A percentile compares a stretch with the other conserved stretches of the same genome.
phyloP scores from a whole-genome alignment of 2,888 invertebrate genomes.

The Ormyrus rosae region DNA sequence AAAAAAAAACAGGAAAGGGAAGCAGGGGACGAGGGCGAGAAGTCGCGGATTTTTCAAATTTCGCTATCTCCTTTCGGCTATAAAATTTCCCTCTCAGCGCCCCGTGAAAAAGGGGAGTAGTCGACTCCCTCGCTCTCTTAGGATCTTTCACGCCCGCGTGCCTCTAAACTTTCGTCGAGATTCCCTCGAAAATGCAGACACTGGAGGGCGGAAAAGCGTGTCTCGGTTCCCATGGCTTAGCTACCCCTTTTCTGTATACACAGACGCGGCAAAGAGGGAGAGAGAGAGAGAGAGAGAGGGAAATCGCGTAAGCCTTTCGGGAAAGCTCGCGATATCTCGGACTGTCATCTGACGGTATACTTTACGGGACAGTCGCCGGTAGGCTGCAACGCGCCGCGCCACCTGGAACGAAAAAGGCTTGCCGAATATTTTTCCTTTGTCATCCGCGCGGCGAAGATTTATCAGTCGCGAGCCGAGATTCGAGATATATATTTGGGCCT shows the following conservation, averaged over 20 bases:
- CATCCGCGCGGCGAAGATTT: constrained; percentile 48
- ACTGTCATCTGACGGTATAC: constrained; percentile 48
- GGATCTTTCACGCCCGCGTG: constrained; percentile 53
- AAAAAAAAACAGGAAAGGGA: not conserved
- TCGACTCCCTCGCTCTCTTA: constrained; percentile 10
- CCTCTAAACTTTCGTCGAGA: constrained; percentile 46
- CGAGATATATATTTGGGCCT: constrained; percentile 40
- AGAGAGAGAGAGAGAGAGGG: not conserved
- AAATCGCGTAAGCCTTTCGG: constrained; percentile 54
- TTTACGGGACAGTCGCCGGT: constrained; percentile 16
- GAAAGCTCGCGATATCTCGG: constrained; percentile 48
- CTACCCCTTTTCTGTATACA: not conserved
- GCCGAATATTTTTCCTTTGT: constrained; percentile 51
- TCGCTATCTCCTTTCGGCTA: constrained; percentile 37
- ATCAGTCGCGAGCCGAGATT: constrained; percentile 48
- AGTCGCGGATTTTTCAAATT: constrained; percentile 56
- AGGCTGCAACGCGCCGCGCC: constrained; percentile 26
- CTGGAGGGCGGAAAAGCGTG: constrained; percentile 5
- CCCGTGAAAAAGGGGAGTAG: not conserved
- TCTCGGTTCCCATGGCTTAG: constrained; percentile 42
- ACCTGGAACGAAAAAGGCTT: constrained; percentile 51
- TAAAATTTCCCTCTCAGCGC: constrained; percentile 54
- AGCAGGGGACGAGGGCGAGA: constrained; percentile 17
- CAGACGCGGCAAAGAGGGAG: not conserved
- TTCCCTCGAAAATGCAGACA: constrained; percentile 37